Percentiles rank a stretch among this genome's conserved stretches.
These are phyloP conservation scores for Nannoperca australis DNA, from an alignment of 2,797 vertebrate species.

Conservation along the genomic window DNA sequence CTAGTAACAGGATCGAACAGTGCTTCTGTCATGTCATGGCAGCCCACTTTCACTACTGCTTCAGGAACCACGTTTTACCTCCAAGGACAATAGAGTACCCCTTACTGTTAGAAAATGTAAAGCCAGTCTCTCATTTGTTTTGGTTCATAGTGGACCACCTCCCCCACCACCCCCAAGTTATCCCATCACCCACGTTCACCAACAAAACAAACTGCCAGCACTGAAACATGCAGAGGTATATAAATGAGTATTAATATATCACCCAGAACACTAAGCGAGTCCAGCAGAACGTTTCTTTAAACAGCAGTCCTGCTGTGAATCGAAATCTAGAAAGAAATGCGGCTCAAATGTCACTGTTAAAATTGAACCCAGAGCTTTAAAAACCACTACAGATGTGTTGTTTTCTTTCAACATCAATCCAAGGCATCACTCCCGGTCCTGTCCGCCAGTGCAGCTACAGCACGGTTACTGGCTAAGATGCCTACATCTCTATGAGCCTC, in stretches of 20 bases:
- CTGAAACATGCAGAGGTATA: constrained; percentile 35
- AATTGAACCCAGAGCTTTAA: background rate
- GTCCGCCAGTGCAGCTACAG: constrained; percentile 8
- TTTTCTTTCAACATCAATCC: background rate
- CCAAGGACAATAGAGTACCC: background rate
- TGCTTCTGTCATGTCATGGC: background rate
- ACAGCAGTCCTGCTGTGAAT: background rate
- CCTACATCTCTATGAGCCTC: background rate
- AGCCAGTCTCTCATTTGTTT: background rate
- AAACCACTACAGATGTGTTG: background rate
- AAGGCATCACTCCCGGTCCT: background rate
- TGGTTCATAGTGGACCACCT: background rate
- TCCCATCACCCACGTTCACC: constrained; percentile 8
- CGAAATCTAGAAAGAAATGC: background rate
- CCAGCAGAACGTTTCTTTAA: constrained; percentile 11
- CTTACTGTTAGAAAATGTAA: background rate
- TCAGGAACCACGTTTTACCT: background rate
- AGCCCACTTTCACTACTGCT: background rate
- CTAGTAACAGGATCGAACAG: background rate
- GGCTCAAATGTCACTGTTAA: background rate
- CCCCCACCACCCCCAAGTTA: background rate
- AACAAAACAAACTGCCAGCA: constrained; percentile 21
- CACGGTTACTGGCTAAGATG: background rate
- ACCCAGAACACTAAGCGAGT: constrained; percentile 17
- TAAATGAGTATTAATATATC: constrained; percentile 21